A percentile compares a stretch with the other conserved stretches of the same genome.
phyloP scores from a whole-genome alignment of 30 jellyfish, hydroid and myxozoan genomes.

The Cassiopea xamachana region DNA sequence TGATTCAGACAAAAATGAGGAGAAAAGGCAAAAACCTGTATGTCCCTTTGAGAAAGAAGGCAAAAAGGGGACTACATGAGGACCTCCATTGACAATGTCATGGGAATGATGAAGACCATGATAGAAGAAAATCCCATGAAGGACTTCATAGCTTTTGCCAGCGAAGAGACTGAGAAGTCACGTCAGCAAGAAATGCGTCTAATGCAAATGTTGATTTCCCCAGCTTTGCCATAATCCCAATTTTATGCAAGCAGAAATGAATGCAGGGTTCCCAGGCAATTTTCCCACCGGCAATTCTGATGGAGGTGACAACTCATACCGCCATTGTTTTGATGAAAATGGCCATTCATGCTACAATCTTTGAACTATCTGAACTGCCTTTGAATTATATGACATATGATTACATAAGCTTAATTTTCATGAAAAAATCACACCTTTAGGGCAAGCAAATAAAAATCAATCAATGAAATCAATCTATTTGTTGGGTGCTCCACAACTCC shows the following conservation, averaged over 20 bases:
- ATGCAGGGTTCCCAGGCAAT: background rate
- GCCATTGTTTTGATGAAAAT: background rate
- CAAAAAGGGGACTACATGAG: conserved; percentile 18
- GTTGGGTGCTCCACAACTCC: background rate
- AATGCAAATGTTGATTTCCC: conserved; percentile 10
- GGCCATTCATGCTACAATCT: conserved; percentile 3
- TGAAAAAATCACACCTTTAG: background rate
- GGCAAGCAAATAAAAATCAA: background rate
- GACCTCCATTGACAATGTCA: conserved; percentile 11
- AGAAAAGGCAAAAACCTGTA: background rate
- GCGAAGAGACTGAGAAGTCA: conserved; percentile 51
- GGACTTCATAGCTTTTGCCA: conserved; percentile 47
- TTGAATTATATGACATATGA: background rate
- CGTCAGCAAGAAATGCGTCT: conserved; percentile 28
- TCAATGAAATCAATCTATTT: background rate
- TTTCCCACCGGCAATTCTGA: background rate
- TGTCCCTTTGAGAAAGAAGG: conserved; percentile 16
- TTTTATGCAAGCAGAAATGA: background rate
- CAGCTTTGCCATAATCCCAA: background rate
- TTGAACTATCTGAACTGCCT: background rate
- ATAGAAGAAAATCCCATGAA: conserved; percentile 37
- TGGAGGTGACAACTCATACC: background rate
- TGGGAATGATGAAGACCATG: conserved; percentile 38
- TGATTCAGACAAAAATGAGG: background rate
- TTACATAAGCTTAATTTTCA: background rate